Percentiles rank a stretch among this genome's conserved stretches.
Evolutionary conservation across 2,797 vertebrate species (phyloP).

Genomic region (Chanos chanos): DNA sequence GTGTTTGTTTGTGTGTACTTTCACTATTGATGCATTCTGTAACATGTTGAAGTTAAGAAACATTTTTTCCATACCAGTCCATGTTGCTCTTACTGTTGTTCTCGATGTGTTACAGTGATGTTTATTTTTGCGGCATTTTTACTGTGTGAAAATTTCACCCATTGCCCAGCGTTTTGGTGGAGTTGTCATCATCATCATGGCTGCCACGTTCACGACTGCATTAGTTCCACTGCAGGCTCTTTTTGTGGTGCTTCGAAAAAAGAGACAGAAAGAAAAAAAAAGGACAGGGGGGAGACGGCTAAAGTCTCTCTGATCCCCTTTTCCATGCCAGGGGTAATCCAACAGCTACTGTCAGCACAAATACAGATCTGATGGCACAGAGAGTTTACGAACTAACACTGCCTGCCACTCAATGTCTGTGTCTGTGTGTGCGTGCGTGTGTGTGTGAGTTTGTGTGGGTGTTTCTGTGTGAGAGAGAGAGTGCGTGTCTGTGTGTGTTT

Average conservation of each 20-base stretch:
- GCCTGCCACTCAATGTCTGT: slow-evolving; percentile 13
- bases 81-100: no score
- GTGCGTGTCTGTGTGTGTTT: not conserved
- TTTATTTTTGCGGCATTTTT: no score
- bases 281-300: slow-evolving; percentile 62
- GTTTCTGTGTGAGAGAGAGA: slow-evolving; percentile 19
- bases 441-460: slow-evolving; percentile 38
- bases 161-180: slow-evolving; percentile 16
- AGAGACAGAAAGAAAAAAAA: slow-evolving; percentile 65
- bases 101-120: no score
- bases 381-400: slow-evolving; percentile 24
- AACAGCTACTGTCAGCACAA: slow-evolving; percentile 70
- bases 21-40: no score
- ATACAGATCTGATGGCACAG: slow-evolving; percentile 54
- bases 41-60: no score
- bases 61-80: no score
- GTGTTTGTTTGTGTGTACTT: no score
- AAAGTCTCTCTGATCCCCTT: slow-evolving; percentile 74
- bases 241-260: slow-evolving; percentile 62
- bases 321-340: slow-evolving; percentile 71
- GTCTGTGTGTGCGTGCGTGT: slow-evolving; percentile 7
- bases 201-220: slow-evolving; percentile 54
- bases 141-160: no score
- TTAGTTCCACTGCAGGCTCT: slow-evolving; percentile 57
- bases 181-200: slow-evolving; percentile 57